These are phyloP conservation scores for Tetranychus urticae DNA, from an alignment of 1,140 invertebrate species.

Conservation along the genomic window DNA sequence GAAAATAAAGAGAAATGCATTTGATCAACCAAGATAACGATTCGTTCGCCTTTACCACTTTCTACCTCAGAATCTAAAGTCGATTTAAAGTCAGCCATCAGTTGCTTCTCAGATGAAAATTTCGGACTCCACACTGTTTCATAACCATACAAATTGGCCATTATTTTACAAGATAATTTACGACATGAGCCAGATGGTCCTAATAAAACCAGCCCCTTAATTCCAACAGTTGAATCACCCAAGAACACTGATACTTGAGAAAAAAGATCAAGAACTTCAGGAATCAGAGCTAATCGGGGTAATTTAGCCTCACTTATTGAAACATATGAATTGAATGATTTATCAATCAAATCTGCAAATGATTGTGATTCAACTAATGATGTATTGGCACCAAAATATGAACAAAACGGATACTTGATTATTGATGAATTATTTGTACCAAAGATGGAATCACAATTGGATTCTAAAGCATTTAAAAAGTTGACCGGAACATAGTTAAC, in stretches of 20 bases:
- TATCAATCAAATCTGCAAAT: background rate
- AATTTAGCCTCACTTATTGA: background rate
- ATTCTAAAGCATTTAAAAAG: background rate
- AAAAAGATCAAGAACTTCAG: slow-evolving; percentile 1
- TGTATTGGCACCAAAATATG: background rate
- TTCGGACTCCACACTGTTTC: slow-evolving; percentile 5
- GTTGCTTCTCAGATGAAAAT: slow-evolving; percentile 2
- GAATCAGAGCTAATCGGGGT: background rate
- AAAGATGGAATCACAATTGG: background rate
- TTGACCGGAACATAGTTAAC: background rate
- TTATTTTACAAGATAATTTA: background rate
- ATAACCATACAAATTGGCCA: slow-evolving; percentile 3
- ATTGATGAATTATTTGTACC: background rate
- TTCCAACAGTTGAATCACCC: background rate
- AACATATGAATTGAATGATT: background rate
- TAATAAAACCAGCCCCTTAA: background rate
- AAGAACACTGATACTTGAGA: slow-evolving; percentile 1
- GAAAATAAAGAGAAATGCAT: slow-evolving; percentile 5
- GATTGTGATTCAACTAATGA: background rate
- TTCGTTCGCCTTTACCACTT: background rate
- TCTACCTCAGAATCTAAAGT: background rate
- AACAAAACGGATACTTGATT: background rate
- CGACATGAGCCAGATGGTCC: slow-evolving; percentile 2
- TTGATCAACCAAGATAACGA: slow-evolving; percentile 6
- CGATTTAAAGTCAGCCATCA: slow-evolving; percentile 2